phyloP scores from a whole-genome alignment of 2,113 vertebrate genomes.

The Octodon degus region DNA sequence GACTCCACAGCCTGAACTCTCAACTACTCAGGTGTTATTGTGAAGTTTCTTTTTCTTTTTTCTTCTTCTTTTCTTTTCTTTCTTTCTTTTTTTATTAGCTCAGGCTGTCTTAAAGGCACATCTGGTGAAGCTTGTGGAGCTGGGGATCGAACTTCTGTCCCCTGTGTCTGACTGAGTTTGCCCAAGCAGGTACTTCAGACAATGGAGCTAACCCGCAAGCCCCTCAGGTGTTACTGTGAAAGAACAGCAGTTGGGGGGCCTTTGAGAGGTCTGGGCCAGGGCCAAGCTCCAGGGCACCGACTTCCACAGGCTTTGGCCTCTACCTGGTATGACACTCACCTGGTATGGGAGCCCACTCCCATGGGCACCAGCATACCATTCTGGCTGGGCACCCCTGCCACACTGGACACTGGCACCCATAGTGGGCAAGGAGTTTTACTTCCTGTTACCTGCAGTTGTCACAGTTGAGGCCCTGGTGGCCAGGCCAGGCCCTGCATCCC shows the following conservation, averaged over 20 bases:
- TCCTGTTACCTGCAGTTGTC: constrained; percentile 15
- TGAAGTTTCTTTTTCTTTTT: too few relatives aligned
- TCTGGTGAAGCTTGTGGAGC: too few relatives aligned
- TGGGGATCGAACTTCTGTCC: too few relatives aligned
- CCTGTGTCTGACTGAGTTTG: too few relatives aligned
- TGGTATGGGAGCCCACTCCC: background rate
- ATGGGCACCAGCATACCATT: background rate
- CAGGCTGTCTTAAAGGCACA: too few relatives aligned
- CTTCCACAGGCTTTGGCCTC: background rate
- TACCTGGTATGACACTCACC: too few relatives aligned
- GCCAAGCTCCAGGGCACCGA: background rate
- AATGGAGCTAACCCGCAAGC: too few relatives aligned
- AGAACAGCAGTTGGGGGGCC: background rate
- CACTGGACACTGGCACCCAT: background rate
- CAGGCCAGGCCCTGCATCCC: background rate
- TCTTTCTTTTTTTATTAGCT: too few relatives aligned
- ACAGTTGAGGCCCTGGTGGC: background rate
- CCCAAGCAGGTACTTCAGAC: too few relatives aligned
- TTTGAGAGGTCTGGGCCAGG: fast-evolving
- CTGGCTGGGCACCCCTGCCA: too few relatives aligned
- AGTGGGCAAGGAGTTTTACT: background rate
- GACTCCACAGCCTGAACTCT: background rate
- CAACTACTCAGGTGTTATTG: background rate
- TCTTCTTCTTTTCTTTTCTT: too few relatives aligned
- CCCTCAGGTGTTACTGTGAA: background rate